phyloP scores from a whole-genome alignment of 2,888 invertebrate species.

The Myopa tessellatipennis region DNA sequence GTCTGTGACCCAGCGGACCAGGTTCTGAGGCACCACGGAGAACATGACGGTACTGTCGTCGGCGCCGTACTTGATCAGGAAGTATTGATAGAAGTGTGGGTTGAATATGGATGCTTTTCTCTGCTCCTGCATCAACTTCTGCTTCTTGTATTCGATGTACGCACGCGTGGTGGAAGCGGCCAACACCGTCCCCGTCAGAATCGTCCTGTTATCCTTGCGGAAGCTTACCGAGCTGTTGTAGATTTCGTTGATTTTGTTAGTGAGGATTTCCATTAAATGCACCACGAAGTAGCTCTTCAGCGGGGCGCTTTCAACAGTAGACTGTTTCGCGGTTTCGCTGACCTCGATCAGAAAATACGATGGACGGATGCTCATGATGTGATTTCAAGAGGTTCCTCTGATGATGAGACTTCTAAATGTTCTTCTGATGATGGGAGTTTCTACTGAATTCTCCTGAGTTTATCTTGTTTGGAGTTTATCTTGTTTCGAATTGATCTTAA shows the following conservation, averaged over 20 bases:
- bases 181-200: neutral
- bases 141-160: constrained; percentile 20
- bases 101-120: neutral
- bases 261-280: constrained; percentile 23
- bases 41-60: constrained; percentile 3
- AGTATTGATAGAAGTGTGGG: neutral
- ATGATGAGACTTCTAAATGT: no score
- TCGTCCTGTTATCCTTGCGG: constrained; percentile 1
- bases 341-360: constrained; percentile 8
- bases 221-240: constrained; percentile 9
- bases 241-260: constrained; percentile 11
- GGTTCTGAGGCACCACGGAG: constrained; percentile 11
- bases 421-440: no score
- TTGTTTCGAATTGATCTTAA: no score
- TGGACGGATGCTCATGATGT: constrained; percentile 6
- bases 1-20: neutral
- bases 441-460: no score
- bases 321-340: neutral
- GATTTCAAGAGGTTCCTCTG: neutral
- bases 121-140: constrained; percentile 5
- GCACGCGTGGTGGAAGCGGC: constrained; percentile 15
- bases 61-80: constrained; percentile 1
- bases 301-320: neutral
- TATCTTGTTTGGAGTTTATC: no score
- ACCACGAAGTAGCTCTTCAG: constrained; percentile 8